phyloP scores from a whole-genome alignment of 2,888 invertebrate species.

The Muschampia plurimacula region DNA sequence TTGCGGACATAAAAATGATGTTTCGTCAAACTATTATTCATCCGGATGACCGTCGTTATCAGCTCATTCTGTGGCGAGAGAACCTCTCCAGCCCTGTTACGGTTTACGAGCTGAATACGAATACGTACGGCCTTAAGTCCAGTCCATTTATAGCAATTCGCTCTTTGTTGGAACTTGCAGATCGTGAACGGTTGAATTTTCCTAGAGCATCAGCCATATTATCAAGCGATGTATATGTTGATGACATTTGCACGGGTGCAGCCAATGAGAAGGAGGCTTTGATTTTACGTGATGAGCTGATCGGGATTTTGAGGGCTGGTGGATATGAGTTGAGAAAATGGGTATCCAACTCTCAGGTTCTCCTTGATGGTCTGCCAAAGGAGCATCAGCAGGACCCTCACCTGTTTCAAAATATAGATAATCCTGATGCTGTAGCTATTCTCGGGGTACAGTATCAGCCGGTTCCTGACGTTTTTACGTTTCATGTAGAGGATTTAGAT shows the following conservation, averaged over 20 bases:
- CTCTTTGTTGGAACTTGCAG: slow-evolving; percentile 13
- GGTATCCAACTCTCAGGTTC: slow-evolving; percentile 26
- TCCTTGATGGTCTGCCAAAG: slow-evolving; percentile 4
- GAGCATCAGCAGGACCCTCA: slow-evolving; percentile 27
- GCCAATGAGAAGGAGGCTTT: background rate
- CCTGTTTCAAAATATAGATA: slow-evolving; percentile 20
- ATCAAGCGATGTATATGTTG: slow-evolving; percentile 1
- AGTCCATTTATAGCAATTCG: slow-evolving; percentile 39
- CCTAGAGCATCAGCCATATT: background rate
- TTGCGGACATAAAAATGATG: slow-evolving; percentile 37
- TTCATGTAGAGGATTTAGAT: slow-evolving; percentile 11
- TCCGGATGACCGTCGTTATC: slow-evolving; percentile 36
- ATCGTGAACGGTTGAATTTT: background rate
- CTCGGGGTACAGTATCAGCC: slow-evolving; percentile 22
- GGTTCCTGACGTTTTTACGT: slow-evolving; percentile 20
- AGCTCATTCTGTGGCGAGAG: slow-evolving; percentile 40
- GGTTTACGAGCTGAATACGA: slow-evolving; percentile 39
- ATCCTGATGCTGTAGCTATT: slow-evolving; percentile 14
- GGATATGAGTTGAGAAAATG: slow-evolving; percentile 28
- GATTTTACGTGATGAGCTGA: slow-evolving; percentile 12
- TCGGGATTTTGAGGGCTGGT: slow-evolving; percentile 13
- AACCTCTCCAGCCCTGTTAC: slow-evolving; percentile 20
- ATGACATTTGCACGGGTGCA: slow-evolving; percentile 5
- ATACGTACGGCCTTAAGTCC: slow-evolving; percentile 41
- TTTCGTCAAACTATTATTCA: slow-evolving; percentile 35